These are phyloP conservation scores for Piezodorus guildinii DNA, from an alignment of 1,140 invertebrate species.

Conservation along the genomic window DNA sequence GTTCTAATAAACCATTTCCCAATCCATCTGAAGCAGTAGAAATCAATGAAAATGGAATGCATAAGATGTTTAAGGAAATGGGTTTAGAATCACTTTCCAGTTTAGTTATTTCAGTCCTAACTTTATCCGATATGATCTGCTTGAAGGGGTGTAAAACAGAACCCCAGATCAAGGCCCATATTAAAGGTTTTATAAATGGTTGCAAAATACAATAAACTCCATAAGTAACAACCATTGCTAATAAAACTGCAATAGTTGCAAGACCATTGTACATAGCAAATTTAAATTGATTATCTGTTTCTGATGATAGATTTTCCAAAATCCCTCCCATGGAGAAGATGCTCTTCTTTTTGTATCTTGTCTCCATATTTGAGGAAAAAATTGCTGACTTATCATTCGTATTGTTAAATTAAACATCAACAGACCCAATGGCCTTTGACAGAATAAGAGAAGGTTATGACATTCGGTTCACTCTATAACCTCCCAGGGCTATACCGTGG, in stretches of 20 bases:
- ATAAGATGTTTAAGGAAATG: constrained; percentile 52
- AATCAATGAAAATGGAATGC: constrained; percentile 55
- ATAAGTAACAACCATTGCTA: constrained; percentile 42
- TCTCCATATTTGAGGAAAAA: neutral
- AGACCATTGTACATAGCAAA: constrained; percentile 24
- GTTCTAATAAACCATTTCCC: constrained; percentile 46
- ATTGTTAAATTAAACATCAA: too few relatives aligned
- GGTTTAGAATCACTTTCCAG: constrained; percentile 47
- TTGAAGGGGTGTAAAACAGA: constrained; percentile 85
- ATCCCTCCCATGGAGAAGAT: constrained; percentile 17
- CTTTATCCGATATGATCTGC: constrained; percentile 50
- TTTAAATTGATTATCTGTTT: constrained; percentile 21
- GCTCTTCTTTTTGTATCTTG: constrained; percentile 13
- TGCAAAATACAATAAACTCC: constrained; percentile 75
- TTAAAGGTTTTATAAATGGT: constrained; percentile 80
- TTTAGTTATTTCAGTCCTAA: constrained; percentile 51
- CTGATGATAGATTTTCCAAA: constrained; percentile 17
- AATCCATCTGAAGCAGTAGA: constrained; percentile 58
- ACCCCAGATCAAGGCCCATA: constrained; percentile 88
- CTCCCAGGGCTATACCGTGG: too few relatives aligned
- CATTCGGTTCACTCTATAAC: too few relatives aligned
- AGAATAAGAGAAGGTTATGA: too few relatives aligned
- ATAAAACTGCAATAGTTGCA: constrained; percentile 21
- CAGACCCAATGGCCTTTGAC: too few relatives aligned
- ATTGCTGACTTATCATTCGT: too few relatives aligned